Conservation (phyloP, 37 sponge, comb jelly and placozoan species). For the Chondrilla cf. caribensis region DNA sequence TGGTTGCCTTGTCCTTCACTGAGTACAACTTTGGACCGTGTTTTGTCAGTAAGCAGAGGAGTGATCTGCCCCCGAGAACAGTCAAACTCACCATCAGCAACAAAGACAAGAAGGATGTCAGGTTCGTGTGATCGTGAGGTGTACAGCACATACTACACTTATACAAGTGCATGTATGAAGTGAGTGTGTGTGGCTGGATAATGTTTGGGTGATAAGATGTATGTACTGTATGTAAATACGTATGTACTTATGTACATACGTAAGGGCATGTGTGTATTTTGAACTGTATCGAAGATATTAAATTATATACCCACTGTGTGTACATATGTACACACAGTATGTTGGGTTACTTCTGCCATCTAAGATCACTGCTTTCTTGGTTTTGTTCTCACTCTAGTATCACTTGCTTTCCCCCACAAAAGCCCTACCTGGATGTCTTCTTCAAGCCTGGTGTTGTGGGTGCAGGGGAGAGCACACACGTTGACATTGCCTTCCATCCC, state of each 20-base stretch:
- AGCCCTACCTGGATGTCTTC: slow-evolving; percentile 59
- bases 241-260: too few species aligned
- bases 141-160: not conserved
- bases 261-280: too few species aligned
- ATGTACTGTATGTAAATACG: too few species aligned
- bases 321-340: too few species aligned
- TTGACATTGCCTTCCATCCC: slow-evolving; percentile 68
- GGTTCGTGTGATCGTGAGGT: slow-evolving; percentile 29
- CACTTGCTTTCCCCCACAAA: slow-evolving; percentile 53
- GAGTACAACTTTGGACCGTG: slow-evolving; percentile 88
- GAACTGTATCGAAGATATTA: too few species aligned
- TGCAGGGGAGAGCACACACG: slow-evolving; percentile 56
- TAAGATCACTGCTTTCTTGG: not conserved
- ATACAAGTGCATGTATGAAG: too few species aligned
- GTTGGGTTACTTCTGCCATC: too few species aligned
- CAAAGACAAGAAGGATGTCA: slow-evolving; percentile 75
- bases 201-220: too few species aligned
- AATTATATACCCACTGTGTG: too few species aligned
- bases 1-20: slow-evolving; percentile 76
- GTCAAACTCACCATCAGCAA: slow-evolving; percentile 79
- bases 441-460: slow-evolving; percentile 64
- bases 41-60: slow-evolving; percentile 64
- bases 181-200: too few species aligned
- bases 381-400: slow-evolving; percentile 30
- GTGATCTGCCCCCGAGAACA: slow-evolving; percentile 59